phyloP scores from a whole-genome alignment of 2,888 invertebrate species.

The Tetragonula carbonaria region DNA sequence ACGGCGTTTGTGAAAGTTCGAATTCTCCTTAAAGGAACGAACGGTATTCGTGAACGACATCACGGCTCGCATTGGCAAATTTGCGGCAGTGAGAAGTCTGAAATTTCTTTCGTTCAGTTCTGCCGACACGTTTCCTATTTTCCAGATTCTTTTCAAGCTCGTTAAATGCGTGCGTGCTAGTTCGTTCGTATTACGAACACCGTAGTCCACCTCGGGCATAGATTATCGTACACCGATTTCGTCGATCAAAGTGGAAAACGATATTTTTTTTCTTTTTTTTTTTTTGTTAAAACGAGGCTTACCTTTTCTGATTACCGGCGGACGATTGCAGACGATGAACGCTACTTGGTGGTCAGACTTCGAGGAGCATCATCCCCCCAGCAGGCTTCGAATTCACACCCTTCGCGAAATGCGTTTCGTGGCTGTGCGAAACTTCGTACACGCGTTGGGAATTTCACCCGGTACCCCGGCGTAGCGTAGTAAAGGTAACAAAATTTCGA shows the following conservation, averaged over 20 bases:
- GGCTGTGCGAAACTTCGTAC: not conserved
- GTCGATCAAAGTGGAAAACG: not conserved
- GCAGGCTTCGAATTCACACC: constrained; percentile 3
- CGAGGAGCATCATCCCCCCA: constrained; percentile 61
- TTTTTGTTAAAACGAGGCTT: constrained; percentile 30
- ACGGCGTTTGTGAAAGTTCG: constrained; percentile 64
- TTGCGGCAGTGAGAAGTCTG: constrained; percentile 64
- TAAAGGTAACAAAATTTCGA: constrained; percentile 39
- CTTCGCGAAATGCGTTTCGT: not conserved
- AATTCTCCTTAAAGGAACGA: constrained; percentile 68
- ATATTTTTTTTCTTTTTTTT: not conserved
- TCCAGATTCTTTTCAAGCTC: too few species aligned
- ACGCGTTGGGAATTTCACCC: not conserved
- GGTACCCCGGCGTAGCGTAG: not conserved
- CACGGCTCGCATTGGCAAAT: constrained; percentile 75
- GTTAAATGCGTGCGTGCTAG: too few species aligned
- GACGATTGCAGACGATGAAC: constrained; percentile 53
- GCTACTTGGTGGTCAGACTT: constrained; percentile 51
- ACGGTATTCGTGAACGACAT: constrained; percentile 79
- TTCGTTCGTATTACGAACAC: too few species aligned
- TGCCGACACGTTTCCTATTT: not conserved
- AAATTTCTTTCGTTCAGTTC: constrained; percentile 58
- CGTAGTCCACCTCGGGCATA: not conserved
- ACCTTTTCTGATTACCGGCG: constrained; percentile 70
- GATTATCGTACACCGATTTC: not conserved